A percentile compares a stretch with the other conserved stretches of the same genome.
Evolutionary conservation across 2,113 vertebrate species (phyloP).

Genomic region (Zapus hudsonius): DNA sequence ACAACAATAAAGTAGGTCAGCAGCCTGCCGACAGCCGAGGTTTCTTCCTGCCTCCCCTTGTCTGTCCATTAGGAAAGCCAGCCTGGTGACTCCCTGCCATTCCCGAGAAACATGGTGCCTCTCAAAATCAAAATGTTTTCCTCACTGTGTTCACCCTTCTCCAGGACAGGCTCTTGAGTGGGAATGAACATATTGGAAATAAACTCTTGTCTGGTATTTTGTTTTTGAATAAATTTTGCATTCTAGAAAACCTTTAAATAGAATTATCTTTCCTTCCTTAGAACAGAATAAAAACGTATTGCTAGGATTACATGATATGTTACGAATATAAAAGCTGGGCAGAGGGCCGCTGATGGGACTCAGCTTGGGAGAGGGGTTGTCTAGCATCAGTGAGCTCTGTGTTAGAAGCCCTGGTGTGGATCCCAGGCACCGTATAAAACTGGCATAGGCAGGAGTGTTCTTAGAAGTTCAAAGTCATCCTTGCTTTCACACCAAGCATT

Average conservation of each 20-base stretch:
- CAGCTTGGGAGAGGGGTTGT: too few relatives aligned
- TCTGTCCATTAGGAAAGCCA: conserved; percentile 59
- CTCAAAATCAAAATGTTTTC: neutral
- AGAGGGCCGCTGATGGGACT: too few relatives aligned
- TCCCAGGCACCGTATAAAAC: too few relatives aligned
- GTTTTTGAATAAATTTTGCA: neutral
- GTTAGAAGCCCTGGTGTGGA: too few relatives aligned
- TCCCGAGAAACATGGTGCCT: neutral
- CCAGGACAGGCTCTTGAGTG: neutral
- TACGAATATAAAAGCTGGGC: too few relatives aligned
- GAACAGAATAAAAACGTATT: neutral
- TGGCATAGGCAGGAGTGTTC: too few relatives aligned
- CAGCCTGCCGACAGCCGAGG: conserved; percentile 78
- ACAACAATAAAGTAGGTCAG: conserved; percentile 84
- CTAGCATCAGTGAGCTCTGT: too few relatives aligned
- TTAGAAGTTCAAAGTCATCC: too few relatives aligned
- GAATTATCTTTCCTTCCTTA: neutral
- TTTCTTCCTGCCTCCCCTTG: conserved; percentile 73
- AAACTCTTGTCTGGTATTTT: neutral
- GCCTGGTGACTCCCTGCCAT: neutral
- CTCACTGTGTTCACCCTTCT: neutral
- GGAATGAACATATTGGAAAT: neutral
- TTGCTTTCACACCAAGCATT: too few relatives aligned
- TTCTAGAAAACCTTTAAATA: neutral
- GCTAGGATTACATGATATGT: too few relatives aligned